Evolutionary conservation across 2,113 vertebrate genomes (phyloP).

Genomic region (Hippoglossus stenolepis): DNA sequence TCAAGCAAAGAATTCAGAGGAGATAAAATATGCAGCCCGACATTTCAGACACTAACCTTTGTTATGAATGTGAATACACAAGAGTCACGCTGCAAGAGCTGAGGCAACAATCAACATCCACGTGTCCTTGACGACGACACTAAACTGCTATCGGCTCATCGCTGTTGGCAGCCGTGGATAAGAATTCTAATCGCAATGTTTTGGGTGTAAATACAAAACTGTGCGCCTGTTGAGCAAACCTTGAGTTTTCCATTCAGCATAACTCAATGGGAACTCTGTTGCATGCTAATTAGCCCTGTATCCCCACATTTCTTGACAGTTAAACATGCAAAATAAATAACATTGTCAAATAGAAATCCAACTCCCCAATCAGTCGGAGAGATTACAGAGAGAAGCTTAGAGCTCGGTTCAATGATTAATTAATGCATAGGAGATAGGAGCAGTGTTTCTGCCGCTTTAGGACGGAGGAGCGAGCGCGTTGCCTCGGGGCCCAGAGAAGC

Average conservation of each 20-base stretch:
- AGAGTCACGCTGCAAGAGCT: constrained; percentile 6
- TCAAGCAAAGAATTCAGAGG: constrained; percentile 16
- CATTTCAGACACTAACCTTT: constrained; percentile 12
- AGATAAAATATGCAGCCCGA: constrained; percentile 19
- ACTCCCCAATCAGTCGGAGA: constrained; percentile 52
- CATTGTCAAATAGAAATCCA: constrained; percentile 55
- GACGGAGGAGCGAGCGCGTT: constrained; percentile 27
- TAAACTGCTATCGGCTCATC: constrained; percentile 27
- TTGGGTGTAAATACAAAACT: constrained; percentile 26
- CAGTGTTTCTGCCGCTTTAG: constrained; percentile 55
- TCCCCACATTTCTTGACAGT: constrained; percentile 33
- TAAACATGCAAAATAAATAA: constrained; percentile 53
- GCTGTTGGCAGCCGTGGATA: neutral
- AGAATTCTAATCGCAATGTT: constrained; percentile 36
- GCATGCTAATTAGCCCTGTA: constrained; percentile 34
- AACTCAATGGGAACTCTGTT: constrained; percentile 3
- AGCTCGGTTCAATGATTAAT: constrained; percentile 54
- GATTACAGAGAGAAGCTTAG: constrained; percentile 55
- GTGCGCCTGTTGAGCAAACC: constrained; percentile 16
- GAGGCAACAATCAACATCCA: constrained; percentile 25
- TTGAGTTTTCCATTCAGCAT: constrained; percentile 27
- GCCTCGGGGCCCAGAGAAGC: constrained; percentile 55
- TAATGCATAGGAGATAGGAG: constrained; percentile 57
- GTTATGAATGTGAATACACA: constrained; percentile 29
- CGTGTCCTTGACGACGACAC: constrained; percentile 41